Base-by-base conservation (phyloP, 92 coral and sea anemone species). In the Porites cylindrica region DNA sequence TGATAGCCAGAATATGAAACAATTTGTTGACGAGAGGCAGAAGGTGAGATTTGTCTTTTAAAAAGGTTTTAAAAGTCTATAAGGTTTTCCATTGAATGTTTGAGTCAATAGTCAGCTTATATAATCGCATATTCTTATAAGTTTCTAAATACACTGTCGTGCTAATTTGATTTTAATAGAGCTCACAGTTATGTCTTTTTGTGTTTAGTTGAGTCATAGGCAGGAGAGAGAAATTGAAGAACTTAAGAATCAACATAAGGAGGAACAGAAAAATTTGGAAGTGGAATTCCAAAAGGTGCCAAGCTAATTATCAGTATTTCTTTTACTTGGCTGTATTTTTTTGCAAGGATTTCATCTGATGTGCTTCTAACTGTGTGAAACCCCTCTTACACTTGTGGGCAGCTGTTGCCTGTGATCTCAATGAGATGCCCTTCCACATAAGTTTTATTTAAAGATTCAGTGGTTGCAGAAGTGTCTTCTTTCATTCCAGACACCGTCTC, bases 211-310 rank as follows among this genome's bases (percentile, higher is more conserved):
- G 58, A 88, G 90, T 23, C 91, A 79, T 71, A 88, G 99, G 24
- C 99, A 97, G 68, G 86, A 86, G n/a, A 87, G 90, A 74, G 98
- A 97, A 78, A 26, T 88, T 32, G 99, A 97, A 12, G 99, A 97
- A 51, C 80, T 95, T 19, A 95, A 91, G 75, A 92, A 77, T 73
- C 89, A 89, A 66, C 99, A 97, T 47, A 92, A 91, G 11, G 96
- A 95, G 59, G 98, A 97, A 66, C 87, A 91, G 50, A 94, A 95
- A 74, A 92, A 93, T 58, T 88, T 97, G 86, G 98, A 92, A 60
- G 90, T 88, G 38, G 95, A 89, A 70, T 91, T 88, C 83, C 90
- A 91, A 26, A 95, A 93, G 94, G 99, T 95, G 16, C 14, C 56
- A 2, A 72, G 8, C 29, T 53, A 2, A 69, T 56, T 26, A 21